Evolutionary conservation across 2,113 vertebrate species (phyloP), one percentile per base, ranked within the genome.

Genomic region (Phoxinus phoxinus): DNA sequence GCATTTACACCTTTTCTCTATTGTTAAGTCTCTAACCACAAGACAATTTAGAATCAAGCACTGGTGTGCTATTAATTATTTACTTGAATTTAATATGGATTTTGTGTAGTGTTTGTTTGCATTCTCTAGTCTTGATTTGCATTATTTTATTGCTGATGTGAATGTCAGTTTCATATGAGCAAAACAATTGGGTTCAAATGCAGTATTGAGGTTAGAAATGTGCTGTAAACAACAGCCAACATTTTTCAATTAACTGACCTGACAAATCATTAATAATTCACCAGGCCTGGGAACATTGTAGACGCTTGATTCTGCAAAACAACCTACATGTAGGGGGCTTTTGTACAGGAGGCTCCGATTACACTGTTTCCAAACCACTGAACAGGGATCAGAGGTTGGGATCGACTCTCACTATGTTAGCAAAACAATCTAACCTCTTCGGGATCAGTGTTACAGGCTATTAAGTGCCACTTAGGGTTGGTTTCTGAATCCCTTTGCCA

Each of bases 401-500:
- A 37, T 80, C 12, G 25, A 65, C 75, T 79, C 75, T 85, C 73
- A 69, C 51, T 41, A 25, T 74, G 58, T 63, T n/a, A 73, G 46
- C 75, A 56, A 74, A 75, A 63, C 73, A 84, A 77, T 59, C 46
- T 84, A 85, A 75, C 19, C 75, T 78, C 46, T 32, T 30, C 76
- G 25, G 82, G 30, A 56, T 65, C 30, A 65, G 44, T 81, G 69
- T 76, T 32, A 72, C 48, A 78, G 35, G 30, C 84, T 58, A 23
- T 78, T 51, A 51, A 79, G 35, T 85, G 82, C 17, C 78, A 86
- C 56, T 71, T 44, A 82, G 76, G 19, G 8, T 81, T 67, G 15
- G 32, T 80, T 77, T 87, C 46, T 63, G 72, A 48, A 84, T 87
- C 21, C 48, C 48, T 21, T 87, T 76, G 41, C 74, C 74, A 84